These are phyloP conservation scores for Xiphias gladius DNA, from an alignment of 2,113 vertebrate genomes.

Conservation along the genomic window DNA sequence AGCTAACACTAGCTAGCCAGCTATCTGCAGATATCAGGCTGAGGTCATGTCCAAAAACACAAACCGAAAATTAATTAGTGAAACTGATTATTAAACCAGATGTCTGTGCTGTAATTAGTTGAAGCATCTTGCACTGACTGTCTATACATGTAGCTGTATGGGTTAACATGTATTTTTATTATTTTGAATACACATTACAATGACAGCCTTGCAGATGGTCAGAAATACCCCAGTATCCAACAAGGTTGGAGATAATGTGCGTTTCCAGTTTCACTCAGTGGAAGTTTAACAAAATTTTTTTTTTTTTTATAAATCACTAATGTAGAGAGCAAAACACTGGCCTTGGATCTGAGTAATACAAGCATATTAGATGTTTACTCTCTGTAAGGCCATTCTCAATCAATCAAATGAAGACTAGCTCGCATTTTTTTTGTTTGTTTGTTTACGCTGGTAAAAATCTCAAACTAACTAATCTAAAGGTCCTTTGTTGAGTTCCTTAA, in stretches of 20 bases:
- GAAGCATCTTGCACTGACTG: not conserved
- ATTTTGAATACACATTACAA: not conserved
- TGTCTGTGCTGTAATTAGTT: not conserved
- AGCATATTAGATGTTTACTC: not conserved
- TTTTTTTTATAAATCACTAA: conserved; percentile 1
- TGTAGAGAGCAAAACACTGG: not conserved
- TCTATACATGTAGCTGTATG: not conserved
- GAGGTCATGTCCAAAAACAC: too few species aligned
- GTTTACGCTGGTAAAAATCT: not conserved
- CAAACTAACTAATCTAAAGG: not conserved
- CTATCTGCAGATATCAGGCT: not conserved
- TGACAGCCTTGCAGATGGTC: not conserved
- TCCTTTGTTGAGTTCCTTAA: conserved; percentile 11
- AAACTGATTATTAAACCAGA: too few species aligned
- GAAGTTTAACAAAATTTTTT: not conserved
- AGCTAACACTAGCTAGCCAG: too few species aligned
- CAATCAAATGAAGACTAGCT: conserved; percentile 2
- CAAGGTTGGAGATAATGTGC: not conserved
- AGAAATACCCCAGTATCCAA: not conserved
- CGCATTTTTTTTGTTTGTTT: not conserved
- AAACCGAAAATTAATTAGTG: not conserved
- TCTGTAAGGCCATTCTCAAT: not conserved
- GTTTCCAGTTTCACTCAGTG: not conserved
- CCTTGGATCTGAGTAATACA: not conserved
- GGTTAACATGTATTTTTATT: not conserved